Base-by-base conservation (phyloP, 2,113 vertebrate genomes). In the Beaufortia kweichowensis region DNA sequence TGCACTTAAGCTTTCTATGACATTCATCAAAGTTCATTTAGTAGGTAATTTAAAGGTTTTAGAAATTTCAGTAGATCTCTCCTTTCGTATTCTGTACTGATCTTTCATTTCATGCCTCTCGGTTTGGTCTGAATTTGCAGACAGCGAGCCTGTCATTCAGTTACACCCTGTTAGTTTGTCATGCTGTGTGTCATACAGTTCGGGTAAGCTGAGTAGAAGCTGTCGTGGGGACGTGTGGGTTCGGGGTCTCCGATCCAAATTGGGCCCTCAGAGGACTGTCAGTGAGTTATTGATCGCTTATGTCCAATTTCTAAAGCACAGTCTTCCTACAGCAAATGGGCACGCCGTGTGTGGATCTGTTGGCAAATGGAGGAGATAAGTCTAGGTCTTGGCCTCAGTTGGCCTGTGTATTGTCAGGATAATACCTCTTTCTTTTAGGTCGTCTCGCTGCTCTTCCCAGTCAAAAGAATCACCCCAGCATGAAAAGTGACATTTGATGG, bases 171-270 rank as follows among this genome's bases (percentile, higher is more conserved):
- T 71, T 71, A 71, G 33, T 35, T 71, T 71, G 68, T 59, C 68
- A 71, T 21, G 8, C 5, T 50, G 15, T 71, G 53, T 71, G 69
- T 41, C 69, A 71, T 41, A 43, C 48, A 35, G 48, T 23, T 6
- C 23, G 65, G n/a, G 43, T 8, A 9, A 5, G 23, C 41, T 19
- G 33, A 23, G 31, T 21, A 23, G 17, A 71, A 71, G 35, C 69
- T 43, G 69, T 71, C 23, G 17, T 59, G 53, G 23, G 33, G 69
- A 39, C 26, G 33, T 71, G 69, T 41, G 69, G 55, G 23, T 71
- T 41, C 33, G n/a, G 31, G 53, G 53, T 71, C 53, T 71, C 53
- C 41, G 69, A 71, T 71, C 69, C 33, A 71, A 71, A 71, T 41
- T 59, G 55, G 69, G 69, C 55, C 53, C 6, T 41, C 31, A 57